Evolutionary conservation across 1,140 invertebrate species (phyloP), one percentile per base, ranked within the genome.

Genomic region (Cotesia chilonis): DNA sequence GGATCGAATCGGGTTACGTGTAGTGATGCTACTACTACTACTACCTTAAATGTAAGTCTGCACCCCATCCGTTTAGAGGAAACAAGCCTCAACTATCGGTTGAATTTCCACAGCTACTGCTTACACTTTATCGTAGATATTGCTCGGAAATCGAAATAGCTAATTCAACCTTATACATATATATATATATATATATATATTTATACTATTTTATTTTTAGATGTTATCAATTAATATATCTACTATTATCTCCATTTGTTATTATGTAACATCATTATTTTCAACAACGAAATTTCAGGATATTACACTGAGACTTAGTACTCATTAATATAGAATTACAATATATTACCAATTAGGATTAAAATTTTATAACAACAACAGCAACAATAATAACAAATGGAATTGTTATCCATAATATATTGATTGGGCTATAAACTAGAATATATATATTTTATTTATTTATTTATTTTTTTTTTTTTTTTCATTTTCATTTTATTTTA

Each of bases 21-120:
- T 68, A 51, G 57, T 59, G 17, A 59, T 59, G 57, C 20, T 20
- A 2, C 41, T 47, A 47, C 41, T 7, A 47, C 41, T 47, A 9
- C 41, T 7, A 37, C 37, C n/a, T 63, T 12, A 7, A 51, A 68
- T 38, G 35, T 55, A 68, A 60, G 67, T 68, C 67, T 68, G 55
- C 37, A 59, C 54, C 36, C 37, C 52, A 68, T 68, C 67, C 67
- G 67, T 59, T 59, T 35, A 20, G 9, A 68, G 67, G 67, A 68
- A 68, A 60, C 67, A 57, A 54, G 47, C 35, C 41, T 68, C 57
- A 59, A 59, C 57, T 59, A 59, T 59, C 57, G 28, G 57, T 59
- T 63, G 14, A 66, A 17, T 38, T 51, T 47, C 64, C 38, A 10
- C 54, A 12, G 60, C 60, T 61, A 9, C 60, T 61, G 5, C 60